Evolutionary conservation across 2,113 vertebrate species (phyloP).

Genomic region (Gymnocephalus cernua): DNA sequence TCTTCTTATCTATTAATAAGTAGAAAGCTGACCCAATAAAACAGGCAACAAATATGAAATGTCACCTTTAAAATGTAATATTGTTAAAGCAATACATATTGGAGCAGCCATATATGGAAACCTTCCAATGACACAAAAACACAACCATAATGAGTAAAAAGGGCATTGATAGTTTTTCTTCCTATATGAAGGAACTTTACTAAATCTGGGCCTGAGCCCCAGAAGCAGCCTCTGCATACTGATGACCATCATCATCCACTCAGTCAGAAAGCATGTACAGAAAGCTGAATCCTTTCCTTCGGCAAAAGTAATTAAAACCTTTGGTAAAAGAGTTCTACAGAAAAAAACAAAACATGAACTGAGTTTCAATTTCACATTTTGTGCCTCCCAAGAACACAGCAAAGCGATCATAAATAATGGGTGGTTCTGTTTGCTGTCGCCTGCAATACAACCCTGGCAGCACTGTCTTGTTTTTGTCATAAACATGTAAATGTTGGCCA

Average conservation of each 20-base stretch:
- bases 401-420: background rate
- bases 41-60: too few relatives aligned
- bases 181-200: background rate
- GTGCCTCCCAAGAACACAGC: slow-evolving; percentile 8
- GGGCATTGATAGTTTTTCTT: too few relatives aligned
- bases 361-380: background rate
- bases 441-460: background rate
- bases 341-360: background rate
- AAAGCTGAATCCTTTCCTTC: background rate
- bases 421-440: background rate
- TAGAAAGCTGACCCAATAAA: too few relatives aligned
- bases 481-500: background rate
- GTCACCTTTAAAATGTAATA: too few relatives aligned
- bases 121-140: background rate
- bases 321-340: background rate
- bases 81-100: too few relatives aligned
- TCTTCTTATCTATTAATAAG: too few relatives aligned
- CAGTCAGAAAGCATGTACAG: background rate
- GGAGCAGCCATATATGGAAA: background rate
- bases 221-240: background rate
- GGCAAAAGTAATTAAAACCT: background rate
- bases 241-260: background rate
- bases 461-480: background rate
- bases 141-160: background rate
- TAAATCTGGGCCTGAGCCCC: background rate